A percentile compares a stretch with the other conserved stretches of the same genome.
Evolutionary conservation across 2,797 vertebrate species (phyloP).

Genomic region (Bovichtus diacanthus): DNA sequence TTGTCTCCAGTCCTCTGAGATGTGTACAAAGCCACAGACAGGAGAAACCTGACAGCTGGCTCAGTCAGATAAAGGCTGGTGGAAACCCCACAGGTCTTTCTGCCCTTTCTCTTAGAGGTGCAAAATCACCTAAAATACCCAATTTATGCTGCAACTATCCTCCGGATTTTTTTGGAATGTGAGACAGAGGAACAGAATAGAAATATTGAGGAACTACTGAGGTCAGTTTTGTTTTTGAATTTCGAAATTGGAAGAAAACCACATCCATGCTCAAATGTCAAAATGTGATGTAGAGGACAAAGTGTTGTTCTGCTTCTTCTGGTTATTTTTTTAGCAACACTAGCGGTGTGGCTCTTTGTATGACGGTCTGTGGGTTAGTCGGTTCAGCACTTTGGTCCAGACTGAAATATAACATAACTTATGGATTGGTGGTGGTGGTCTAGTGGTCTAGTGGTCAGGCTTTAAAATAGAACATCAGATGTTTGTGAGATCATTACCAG

Average conservation of each 20-base stretch:
- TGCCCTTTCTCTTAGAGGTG: background rate
- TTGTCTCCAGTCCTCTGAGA: constrained; percentile 18
- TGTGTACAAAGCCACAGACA: constrained; percentile 27
- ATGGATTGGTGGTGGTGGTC: too few relatives aligned
- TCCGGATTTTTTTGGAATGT: background rate
- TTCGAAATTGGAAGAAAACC: constrained; percentile 38
- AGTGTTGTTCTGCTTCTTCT: background rate
- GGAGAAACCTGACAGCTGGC: constrained; percentile 31
- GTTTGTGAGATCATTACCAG: too few relatives aligned
- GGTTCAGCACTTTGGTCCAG: background rate
- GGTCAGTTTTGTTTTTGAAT: constrained; percentile 20
- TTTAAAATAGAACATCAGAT: too few relatives aligned
- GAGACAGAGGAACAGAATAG: constrained; percentile 14
- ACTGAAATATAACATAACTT: background rate
- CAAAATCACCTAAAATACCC: constrained; percentile 22
- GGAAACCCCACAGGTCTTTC: constrained; percentile 31
- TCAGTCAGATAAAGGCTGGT: constrained; percentile 10
- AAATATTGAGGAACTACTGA: constrained; percentile 27
- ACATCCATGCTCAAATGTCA: constrained; percentile 21
- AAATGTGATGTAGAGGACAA: background rate
- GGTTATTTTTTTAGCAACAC: background rate
- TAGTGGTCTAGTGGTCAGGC: too few relatives aligned
- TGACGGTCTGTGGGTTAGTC: background rate
- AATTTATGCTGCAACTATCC: background rate
- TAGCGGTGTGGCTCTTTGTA: fast-evolving